Evolutionary conservation across 1,140 invertebrate genomes (phyloP).

Genomic region (Chlorops oryzae): DNA sequence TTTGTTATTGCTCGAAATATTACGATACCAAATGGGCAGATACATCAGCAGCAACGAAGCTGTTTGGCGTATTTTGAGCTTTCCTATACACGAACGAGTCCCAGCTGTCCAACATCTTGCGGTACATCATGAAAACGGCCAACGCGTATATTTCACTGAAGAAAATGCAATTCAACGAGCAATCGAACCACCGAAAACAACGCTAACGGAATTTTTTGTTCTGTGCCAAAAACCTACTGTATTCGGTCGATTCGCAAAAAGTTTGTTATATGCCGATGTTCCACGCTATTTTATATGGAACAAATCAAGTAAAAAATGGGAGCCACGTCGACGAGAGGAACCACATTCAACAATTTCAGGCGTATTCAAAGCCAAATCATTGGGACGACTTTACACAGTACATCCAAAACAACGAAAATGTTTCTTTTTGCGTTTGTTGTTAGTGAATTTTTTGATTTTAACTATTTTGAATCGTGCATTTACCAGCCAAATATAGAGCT

Average conservation of each 20-base stretch:
- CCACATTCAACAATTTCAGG: too few species aligned
- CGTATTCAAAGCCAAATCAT: too few species aligned
- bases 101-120: constrained; percentile 42
- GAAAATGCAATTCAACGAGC: constrained; percentile 13
- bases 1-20: too few species aligned
- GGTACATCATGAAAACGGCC: too few species aligned
- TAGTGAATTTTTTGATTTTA: too few species aligned
- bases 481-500: too few species aligned
- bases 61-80: constrained; percentile 42
- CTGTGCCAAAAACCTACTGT: too few species aligned
- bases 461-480: too few species aligned
- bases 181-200: constrained; percentile 28
- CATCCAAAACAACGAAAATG: too few species aligned
- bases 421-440: too few species aligned
- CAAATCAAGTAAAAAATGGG: constrained; percentile 30
- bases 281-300: constrained; percentile 47
- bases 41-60: constrained; percentile 50
- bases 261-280: constrained; percentile 46
- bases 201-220: constrained; percentile 39
- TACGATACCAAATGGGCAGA: constrained; percentile 32
- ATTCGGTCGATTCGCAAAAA: constrained; percentile 36
- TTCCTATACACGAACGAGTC: constrained; percentile 37
- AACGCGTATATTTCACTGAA: constrained; percentile 5
- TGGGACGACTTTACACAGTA: too few species aligned
- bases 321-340: too few species aligned